Evolutionary conservation across 2,888 invertebrate genomes (phyloP).

Genomic region (Brachypalpus laphriformis): DNA sequence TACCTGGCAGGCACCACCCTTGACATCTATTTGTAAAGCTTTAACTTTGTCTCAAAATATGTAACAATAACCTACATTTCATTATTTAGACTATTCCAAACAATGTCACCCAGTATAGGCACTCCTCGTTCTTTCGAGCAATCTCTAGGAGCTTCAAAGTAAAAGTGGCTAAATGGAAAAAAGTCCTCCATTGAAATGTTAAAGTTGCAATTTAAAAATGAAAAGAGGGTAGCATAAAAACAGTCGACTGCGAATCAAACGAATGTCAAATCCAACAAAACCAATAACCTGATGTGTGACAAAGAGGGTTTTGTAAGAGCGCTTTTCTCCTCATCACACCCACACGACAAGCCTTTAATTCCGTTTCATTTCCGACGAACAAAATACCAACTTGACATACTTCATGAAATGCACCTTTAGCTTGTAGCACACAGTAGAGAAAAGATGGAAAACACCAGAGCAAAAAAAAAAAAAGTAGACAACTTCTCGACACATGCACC

Average conservation of each 20-base stretch:
- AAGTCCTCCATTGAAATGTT: slow-evolving; percentile 49
- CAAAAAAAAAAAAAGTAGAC: slow-evolving; percentile 42
- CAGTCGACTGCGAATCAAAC: slow-evolving; percentile 26
- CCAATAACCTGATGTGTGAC: slow-evolving; percentile 20
- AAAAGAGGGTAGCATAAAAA: slow-evolving; percentile 45
- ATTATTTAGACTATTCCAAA: neutral
- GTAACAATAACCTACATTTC: slow-evolving; percentile 20
- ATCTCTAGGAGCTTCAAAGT: neutral
- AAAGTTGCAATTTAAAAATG: slow-evolving; percentile 47
- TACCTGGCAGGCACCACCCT: neutral
- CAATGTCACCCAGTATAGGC: neutral
- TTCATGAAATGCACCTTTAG: slow-evolving; percentile 58
- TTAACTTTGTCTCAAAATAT: neutral
- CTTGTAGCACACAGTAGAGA: slow-evolving; percentile 14
- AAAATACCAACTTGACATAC: slow-evolving; percentile 73
- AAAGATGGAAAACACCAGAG: slow-evolving; percentile 31
- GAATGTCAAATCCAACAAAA: slow-evolving; percentile 58
- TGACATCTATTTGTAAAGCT: neutral
- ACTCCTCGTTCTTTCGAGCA: neutral
- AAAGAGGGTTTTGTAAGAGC: slow-evolving; percentile 22
- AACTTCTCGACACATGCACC: slow-evolving; percentile 67
- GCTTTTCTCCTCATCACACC: slow-evolving; percentile 15
- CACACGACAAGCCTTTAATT: slow-evolving; percentile 60
- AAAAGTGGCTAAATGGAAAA: neutral
- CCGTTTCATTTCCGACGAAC: slow-evolving; percentile 64